A percentile compares a stretch with the other conserved stretches of the same genome.
These are phyloP conservation scores for Armadillidium nasatum DNA, from an alignment of 1,140 invertebrate genomes.

Conservation along the genomic window DNA sequence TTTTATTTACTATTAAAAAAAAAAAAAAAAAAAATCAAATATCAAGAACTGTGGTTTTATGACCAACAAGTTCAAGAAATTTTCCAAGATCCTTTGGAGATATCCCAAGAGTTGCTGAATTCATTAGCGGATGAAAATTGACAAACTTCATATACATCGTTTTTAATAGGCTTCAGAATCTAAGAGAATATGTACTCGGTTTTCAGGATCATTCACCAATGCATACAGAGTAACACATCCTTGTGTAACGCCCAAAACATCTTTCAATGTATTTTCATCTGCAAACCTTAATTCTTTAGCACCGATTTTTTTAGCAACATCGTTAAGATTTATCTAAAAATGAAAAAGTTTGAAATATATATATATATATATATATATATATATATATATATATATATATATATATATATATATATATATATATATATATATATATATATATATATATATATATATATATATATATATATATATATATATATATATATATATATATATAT, in stretches of 20 bases:
- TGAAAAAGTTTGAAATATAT: too few relatives aligned
- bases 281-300: slow-evolving; percentile 49
- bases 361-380: too few relatives aligned
- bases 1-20: too few relatives aligned
- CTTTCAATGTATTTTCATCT: slow-evolving; percentile 48
- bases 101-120: slow-evolving; percentile 48
- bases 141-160: slow-evolving; percentile 41
- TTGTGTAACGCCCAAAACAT: slow-evolving; percentile 49
- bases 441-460: too few relatives aligned
- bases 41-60: too few relatives aligned
- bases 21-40: too few relatives aligned
- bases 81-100: slow-evolving; percentile 46
- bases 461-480: too few relatives aligned
- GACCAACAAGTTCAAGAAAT: slow-evolving; percentile 47
- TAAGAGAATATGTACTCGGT: slow-evolving; percentile 48
- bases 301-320: slow-evolving; percentile 48
- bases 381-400: too few relatives aligned
- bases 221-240: slow-evolving; percentile 51
- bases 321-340: slow-evolving; percentile 48
- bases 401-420: too few relatives aligned
- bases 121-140: slow-evolving; percentile 51
- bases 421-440: too few relatives aligned
- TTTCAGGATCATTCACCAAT: slow-evolving; percentile 49
- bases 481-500: too few relatives aligned
- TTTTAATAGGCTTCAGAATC: slow-evolving; percentile 47